Evolutionary conservation across 2,888 invertebrate species (phyloP), one percentile per base, ranked within the genome.

Genomic region (Dromius quadrimaculatus): DNA sequence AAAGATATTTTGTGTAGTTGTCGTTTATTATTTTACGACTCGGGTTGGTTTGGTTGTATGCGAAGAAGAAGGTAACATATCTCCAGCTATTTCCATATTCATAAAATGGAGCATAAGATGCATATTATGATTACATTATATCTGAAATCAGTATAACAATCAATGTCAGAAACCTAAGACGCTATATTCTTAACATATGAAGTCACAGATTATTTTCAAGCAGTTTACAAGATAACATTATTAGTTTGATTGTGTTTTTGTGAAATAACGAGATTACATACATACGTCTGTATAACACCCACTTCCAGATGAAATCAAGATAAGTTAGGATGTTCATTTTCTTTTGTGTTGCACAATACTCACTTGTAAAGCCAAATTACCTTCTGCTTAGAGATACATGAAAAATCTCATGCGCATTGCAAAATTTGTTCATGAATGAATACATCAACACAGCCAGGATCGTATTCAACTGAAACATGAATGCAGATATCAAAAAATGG

Each of bases 221-320:
- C 62, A 22, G 23, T 20, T 41, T 36, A 41, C 62, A 65, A 47
- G 65, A 65, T 65, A 65, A 65, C 50, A 65, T 65, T 65, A 65
- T 65, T 65, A 65, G 65, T 65, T 65, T 50, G 54, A 65, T 65
- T 65, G 65, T 65, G 65, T 65, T 65, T 65, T 65, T 65, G 54
- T 65, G 65, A 38, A 65, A 65, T 65, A 65, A 65, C 65, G 38
- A 65, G 64, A 64, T 64, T 64, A 54, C 50, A 54, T 23, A 23
- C 54, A 54, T 65, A 54, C 50, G 65, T 65, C 65, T 54, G 32
- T 65, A 54, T 43, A 41, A 43, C 62, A 62, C 62, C 62, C 62
- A 62, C 62, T 62, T 41, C n/a, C 23, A 62, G 62, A 62, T 62
- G 11, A n/a, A 62, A 23, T 38, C 20, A 38, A 22, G 62, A 62